Conservation (phyloP, 1,140 invertebrate genomes). For the Apis dorsata region DNA sequence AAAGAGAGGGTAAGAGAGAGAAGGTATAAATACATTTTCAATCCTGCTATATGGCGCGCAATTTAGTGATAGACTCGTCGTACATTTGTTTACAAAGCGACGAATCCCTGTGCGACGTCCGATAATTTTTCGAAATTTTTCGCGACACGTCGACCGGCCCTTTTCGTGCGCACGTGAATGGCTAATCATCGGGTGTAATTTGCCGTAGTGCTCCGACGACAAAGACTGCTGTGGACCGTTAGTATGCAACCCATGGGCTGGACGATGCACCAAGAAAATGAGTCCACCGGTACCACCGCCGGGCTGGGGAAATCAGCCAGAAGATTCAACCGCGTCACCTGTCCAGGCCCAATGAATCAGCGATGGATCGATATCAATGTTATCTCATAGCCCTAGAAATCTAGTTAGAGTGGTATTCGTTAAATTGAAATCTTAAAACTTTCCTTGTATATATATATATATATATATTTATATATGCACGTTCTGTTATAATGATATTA, state of each 20-base stretch:
- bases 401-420: neutral
- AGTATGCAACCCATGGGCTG: constrained; percentile 49
- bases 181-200: neutral
- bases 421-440: neutral
- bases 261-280: constrained; percentile 37
- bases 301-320: no score
- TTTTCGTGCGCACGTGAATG: neutral
- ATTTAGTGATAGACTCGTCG: neutral
- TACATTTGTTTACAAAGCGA: neutral
- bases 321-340: neutral
- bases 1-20: no score
- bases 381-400: constrained; percentile 17
- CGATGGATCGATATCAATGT: neutral
- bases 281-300: neutral
- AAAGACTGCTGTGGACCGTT: constrained; percentile 46
- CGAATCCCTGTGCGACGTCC: neutral
- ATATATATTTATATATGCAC: neutral
- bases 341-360: neutral
- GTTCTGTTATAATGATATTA: no score
- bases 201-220: constrained; percentile 42
- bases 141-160: neutral
- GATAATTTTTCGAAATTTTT: constrained; percentile 6
- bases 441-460: no score
- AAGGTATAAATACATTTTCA: neutral
- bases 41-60: neutral